Evolutionary conservation across 2,797 vertebrate genomes (phyloP).

Genomic region (Chelonia mydas): DNA sequence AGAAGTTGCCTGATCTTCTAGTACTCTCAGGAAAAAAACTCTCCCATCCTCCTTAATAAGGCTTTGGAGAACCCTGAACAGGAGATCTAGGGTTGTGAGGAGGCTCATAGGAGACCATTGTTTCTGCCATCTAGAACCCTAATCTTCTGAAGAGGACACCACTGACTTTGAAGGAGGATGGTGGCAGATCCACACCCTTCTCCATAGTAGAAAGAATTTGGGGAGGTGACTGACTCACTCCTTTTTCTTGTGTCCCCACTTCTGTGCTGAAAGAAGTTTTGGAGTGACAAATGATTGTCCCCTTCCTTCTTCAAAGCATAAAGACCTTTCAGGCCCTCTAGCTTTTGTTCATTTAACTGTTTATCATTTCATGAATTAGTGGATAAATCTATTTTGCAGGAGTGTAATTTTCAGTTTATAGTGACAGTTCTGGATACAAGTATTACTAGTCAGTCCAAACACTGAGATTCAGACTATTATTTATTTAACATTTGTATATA

Average conservation of each 20-base stretch:
- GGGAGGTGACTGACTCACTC: not conserved
- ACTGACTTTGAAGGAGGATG: not conserved
- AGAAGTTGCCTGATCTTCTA: no score
- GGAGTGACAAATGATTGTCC: not conserved
- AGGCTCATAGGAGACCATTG: no score
- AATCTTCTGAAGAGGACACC: not conserved
- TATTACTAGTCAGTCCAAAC: not conserved
- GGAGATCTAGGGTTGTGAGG: no score
- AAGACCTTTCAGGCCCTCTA: not conserved
- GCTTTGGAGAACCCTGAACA: no score
- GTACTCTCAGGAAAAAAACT: no score
- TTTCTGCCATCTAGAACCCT: no score
- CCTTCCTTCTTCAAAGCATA: not conserved
- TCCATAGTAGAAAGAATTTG: not conserved
- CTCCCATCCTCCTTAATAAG: no score
- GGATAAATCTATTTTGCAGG: not conserved
- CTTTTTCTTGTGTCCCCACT: rapidly evolving
- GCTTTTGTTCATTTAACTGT: not conserved
- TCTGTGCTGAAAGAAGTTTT: not conserved
- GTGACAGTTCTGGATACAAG: not conserved
- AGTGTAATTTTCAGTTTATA: not conserved
- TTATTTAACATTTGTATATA: not conserved
- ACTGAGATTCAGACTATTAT: not conserved
- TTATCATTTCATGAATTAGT: not conserved
- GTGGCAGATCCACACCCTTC: not conserved